These are phyloP conservation scores for Busseola fusca DNA, from an alignment of 2,888 invertebrate species.

Conservation along the genomic window DNA sequence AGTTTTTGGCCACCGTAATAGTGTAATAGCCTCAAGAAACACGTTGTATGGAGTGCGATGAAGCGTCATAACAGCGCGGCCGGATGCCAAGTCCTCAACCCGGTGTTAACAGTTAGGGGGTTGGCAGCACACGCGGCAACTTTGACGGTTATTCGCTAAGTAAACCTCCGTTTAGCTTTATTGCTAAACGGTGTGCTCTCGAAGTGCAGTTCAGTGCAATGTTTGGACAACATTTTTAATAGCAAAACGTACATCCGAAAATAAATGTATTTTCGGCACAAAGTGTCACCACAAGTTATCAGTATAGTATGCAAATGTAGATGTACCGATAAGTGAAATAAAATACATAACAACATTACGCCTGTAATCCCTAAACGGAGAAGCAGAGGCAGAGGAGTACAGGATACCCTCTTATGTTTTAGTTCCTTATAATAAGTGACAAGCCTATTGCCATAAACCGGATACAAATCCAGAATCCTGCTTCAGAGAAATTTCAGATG, in stretches of 20 bases:
- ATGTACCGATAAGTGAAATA: not conserved
- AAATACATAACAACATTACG: not conserved
- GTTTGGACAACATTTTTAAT: conserved; percentile 11
- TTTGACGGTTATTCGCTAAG: conserved; percentile 46
- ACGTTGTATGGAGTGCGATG: conserved; percentile 28
- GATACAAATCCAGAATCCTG: not conserved
- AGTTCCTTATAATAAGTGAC: not conserved
- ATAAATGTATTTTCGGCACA: not conserved
- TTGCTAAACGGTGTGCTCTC: conserved; percentile 23
- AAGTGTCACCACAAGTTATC: not conserved
- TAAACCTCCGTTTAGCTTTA: conserved; percentile 50
- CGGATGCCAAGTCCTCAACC: conserved; percentile 53
- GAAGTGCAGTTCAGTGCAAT: conserved; percentile 10
- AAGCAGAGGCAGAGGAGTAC: not conserved
- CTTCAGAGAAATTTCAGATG: not conserved
- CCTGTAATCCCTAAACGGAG: not conserved
- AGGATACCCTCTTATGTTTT: no score
- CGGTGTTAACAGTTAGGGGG: conserved; percentile 39
- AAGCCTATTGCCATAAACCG: not conserved
- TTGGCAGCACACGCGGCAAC: conserved; percentile 54
- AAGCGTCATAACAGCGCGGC: conserved; percentile 45
- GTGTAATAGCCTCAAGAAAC: conserved; percentile 25
- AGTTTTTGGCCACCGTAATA: not conserved
- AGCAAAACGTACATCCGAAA: not conserved
- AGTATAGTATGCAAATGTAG: no score